These are phyloP conservation scores for Lagria hirta DNA, from an alignment of 2,888 invertebrate genomes.

Conservation along the genomic window DNA sequence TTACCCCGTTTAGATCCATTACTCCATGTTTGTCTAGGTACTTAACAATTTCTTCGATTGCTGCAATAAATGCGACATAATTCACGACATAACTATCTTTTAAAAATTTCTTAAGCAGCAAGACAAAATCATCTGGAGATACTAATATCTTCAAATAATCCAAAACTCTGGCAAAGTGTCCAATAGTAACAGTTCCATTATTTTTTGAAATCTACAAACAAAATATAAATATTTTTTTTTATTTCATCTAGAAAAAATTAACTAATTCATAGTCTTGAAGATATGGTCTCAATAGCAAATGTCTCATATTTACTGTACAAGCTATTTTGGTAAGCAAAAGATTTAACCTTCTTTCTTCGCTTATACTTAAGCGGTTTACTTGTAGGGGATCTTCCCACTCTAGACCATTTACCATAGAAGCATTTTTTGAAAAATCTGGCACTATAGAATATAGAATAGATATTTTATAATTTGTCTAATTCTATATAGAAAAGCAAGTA, in stretches of 20 bases:
- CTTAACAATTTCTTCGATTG: conserved; percentile 66
- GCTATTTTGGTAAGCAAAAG: conserved; percentile 75
- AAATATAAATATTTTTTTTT: too few species aligned
- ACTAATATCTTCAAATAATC: conserved; percentile 70
- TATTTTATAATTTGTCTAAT: conserved; percentile 4
- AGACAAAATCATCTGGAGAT: conserved; percentile 70
- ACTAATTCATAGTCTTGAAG: conserved; percentile 74
- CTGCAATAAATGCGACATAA: conserved; percentile 73
- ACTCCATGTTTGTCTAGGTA: conserved; percentile 60
- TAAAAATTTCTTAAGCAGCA: conserved; percentile 73
- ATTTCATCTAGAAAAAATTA: conserved; percentile 13
- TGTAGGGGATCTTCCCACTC: conserved; percentile 74
- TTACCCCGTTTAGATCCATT: conserved; percentile 60
- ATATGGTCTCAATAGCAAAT: conserved; percentile 70
- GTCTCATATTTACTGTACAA: conserved; percentile 57
- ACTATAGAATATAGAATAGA: too few species aligned
- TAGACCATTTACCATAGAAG: conserved; percentile 57
- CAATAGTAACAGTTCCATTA: conserved; percentile 72
- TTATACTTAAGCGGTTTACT: conserved; percentile 63
- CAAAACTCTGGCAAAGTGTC: conserved; percentile 74
- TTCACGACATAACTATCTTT: conserved; percentile 77
- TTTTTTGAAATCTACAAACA: conserved; percentile 69
- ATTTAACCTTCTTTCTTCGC: conserved; percentile 68
- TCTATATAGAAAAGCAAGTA: conserved; percentile 2
- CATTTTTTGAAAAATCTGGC: conserved; percentile 56